Evolutionary conservation across 2,113 vertebrate genomes (phyloP).

Genomic region (Sylvia atricapilla): DNA sequence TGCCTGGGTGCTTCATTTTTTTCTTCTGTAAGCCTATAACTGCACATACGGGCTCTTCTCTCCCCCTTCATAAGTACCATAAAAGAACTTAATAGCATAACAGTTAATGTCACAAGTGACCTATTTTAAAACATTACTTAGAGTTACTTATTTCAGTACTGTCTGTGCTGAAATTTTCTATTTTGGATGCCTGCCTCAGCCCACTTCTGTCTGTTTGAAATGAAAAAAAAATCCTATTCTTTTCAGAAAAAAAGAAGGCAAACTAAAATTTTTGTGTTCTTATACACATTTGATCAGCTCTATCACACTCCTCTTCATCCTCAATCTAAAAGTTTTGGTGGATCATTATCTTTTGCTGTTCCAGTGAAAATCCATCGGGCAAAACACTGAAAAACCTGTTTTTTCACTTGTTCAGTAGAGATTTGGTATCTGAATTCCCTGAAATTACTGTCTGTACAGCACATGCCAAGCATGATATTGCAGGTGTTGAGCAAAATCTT

Average conservation of each 20-base stretch:
- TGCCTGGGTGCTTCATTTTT: neutral
- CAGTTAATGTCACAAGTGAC: neutral
- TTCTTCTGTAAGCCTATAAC: neutral
- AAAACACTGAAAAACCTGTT: neutral
- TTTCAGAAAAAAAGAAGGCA: neutral
- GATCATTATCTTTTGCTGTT: neutral
- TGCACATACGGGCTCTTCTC: neutral
- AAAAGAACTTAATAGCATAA: neutral
- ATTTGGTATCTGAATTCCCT: neutral
- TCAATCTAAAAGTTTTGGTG: neutral
- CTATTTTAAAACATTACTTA: neutral
- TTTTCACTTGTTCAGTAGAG: neutral
- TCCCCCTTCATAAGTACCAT: rapidly evolving
- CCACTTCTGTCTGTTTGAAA: neutral
- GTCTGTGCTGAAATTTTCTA: neutral
- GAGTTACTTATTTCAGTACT: neutral
- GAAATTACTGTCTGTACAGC: neutral
- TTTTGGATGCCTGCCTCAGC: neutral
- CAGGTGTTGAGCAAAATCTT: neutral
- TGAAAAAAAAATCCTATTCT: neutral
- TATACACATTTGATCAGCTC: neutral
- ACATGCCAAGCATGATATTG: rapidly evolving
- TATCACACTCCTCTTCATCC: neutral
- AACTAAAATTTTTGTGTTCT: neutral
- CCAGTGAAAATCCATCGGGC: neutral